phyloP scores from a whole-genome alignment of 2,113 vertebrate species.

The Grallaria varia region DNA sequence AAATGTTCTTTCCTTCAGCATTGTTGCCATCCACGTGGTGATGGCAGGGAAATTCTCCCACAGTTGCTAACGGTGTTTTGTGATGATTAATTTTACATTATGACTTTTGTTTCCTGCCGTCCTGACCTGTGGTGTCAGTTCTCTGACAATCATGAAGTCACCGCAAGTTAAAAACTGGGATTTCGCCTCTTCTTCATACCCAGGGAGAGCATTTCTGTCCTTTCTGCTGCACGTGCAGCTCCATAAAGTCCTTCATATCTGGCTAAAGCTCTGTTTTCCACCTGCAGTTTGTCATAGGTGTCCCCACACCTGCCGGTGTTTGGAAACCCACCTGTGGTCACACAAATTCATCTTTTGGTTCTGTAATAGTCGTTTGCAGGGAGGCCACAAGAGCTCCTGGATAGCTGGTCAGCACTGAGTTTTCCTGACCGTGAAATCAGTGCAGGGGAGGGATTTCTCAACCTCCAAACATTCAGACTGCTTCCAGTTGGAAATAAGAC shows the following conservation, averaged over 20 bases:
- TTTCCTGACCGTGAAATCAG: not conserved
- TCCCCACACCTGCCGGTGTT: not conserved
- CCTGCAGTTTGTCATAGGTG: not conserved
- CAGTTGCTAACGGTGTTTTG: not conserved
- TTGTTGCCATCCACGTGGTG: fast-evolving
- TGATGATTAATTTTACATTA: not conserved
- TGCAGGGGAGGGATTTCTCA: not conserved
- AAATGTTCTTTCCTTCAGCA: not conserved
- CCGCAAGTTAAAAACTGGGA: not conserved
- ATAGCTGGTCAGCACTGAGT: not conserved
- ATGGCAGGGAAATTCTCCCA: not conserved
- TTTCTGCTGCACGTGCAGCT: not conserved
- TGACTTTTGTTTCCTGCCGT: not conserved
- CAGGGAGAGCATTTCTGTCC: not conserved
- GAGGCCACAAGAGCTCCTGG: not conserved
- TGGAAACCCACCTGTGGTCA: not conserved
- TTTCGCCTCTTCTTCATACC: fast-evolving
- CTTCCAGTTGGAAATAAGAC: not conserved
- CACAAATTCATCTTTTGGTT: not conserved
- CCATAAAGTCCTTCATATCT: not conserved
- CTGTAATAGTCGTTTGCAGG: not conserved
- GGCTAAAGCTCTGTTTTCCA: not conserved
- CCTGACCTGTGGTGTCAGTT: not conserved
- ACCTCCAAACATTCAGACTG: not conserved
- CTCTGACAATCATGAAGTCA: not conserved